Percentiles rank a stretch among this genome's conserved stretches.
Evolutionary conservation across 2,113 vertebrate genomes (phyloP).

Genomic region (Gallinago jamesoni): DNA sequence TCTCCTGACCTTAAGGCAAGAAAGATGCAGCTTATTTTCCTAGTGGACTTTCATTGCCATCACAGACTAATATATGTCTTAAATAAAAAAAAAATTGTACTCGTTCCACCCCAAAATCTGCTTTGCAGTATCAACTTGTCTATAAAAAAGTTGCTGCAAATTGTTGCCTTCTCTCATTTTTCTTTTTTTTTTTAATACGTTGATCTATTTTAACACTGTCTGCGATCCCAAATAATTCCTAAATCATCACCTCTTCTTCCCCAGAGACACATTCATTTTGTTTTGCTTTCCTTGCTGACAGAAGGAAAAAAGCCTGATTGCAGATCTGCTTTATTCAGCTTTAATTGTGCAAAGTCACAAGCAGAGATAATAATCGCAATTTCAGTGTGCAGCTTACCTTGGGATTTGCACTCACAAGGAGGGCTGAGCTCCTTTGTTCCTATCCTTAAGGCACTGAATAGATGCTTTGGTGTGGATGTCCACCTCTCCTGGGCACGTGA

Average conservation of each 20-base stretch:
- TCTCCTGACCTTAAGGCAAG: neutral
- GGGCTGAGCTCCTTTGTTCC: neutral
- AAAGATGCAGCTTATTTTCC: neutral
- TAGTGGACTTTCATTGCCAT: neutral
- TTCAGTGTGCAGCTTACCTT: neutral
- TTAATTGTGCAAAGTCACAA: neutral
- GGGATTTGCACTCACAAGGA: neutral
- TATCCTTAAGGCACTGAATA: neutral
- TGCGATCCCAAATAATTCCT: neutral
- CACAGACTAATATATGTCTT: neutral
- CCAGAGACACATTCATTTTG: neutral
- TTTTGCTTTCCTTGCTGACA: neutral
- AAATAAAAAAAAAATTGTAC: neutral
- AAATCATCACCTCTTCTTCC: neutral
- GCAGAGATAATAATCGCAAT: neutral
- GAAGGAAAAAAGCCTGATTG: neutral
- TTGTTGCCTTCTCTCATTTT: neutral
- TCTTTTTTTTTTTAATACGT: neutral
- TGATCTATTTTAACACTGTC: neutral
- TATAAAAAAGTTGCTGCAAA: neutral
- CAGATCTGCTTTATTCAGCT: neutral
- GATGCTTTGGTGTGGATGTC: neutral
- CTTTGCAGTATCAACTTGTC: neutral
- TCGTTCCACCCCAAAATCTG: neutral
- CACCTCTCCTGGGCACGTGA: neutral